Evolutionary conservation across 2,797 vertebrate genomes (phyloP).

Genomic region (Falco berigora): DNA sequence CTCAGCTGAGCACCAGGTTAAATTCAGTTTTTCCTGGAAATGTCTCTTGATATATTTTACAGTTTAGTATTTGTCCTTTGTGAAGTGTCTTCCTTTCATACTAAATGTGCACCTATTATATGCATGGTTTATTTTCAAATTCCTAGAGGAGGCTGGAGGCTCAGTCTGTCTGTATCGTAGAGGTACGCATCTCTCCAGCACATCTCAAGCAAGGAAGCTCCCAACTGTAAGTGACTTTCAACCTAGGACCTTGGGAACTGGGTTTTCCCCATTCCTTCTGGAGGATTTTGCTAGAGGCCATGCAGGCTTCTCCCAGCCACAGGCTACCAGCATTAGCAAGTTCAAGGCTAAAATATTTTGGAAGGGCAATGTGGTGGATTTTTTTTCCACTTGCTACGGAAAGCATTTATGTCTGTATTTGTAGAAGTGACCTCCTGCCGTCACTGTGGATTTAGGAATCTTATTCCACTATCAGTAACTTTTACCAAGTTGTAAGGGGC

Average conservation of each 20-base stretch:
- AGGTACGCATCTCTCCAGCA: not conserved
- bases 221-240: not conserved
- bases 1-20: not conserved
- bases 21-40: not conserved
- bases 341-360: not conserved
- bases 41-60: not conserved
- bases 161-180: not conserved
- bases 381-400: not conserved
- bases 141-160: not conserved
- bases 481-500: not conserved
- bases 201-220: not conserved
- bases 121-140: not conserved
- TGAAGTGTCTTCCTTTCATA: not conserved
- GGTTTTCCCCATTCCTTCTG: not conserved
- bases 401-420: not conserved
- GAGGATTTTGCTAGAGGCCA: not conserved
- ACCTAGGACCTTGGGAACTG: not conserved
- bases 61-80: constrained; percentile 10
- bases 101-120: not conserved
- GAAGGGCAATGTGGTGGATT: not conserved
- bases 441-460: not conserved
- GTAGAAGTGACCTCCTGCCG: not conserved
- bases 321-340: not conserved
- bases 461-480: not conserved
- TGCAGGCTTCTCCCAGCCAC: not conserved